These are phyloP conservation scores for Melipona beecheii DNA, from an alignment of 2,888 invertebrate species.

Conservation along the genomic window DNA sequence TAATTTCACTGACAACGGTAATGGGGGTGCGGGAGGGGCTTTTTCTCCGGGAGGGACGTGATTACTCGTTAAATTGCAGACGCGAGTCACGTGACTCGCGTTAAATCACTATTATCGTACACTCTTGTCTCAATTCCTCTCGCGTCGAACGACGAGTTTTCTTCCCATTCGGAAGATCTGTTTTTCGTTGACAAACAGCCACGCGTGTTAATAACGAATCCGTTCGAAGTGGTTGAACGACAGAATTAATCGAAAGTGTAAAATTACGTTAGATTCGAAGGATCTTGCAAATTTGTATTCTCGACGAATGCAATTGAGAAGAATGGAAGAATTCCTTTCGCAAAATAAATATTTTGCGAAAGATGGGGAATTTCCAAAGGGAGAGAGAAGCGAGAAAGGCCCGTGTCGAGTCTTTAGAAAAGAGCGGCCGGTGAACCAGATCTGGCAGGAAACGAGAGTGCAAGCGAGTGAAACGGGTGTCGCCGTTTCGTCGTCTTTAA, in stretches of 20 bases:
- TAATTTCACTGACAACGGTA: slow-evolving; percentile 54
- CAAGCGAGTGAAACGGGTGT: background rate
- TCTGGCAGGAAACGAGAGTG: too few species aligned
- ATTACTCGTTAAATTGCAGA: slow-evolving; percentile 29
- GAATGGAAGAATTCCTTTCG: too few species aligned
- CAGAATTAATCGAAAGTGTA: too few species aligned
- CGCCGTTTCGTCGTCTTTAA: background rate
- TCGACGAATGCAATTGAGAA: too few species aligned
- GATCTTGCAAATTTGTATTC: too few species aligned
- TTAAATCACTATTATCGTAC: background rate
- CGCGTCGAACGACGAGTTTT: background rate
- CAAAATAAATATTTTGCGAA: too few species aligned
- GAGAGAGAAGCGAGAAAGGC: too few species aligned
- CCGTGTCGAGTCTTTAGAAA: too few species aligned
- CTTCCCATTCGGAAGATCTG: background rate
- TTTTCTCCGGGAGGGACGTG: slow-evolving; percentile 38
- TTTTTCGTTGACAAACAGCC: background rate
- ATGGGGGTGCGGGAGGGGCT: background rate
- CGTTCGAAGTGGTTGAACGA: background rate
- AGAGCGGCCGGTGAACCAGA: too few species aligned
- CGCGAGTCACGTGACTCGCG: background rate
- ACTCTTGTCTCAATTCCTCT: background rate
- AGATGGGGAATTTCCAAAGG: too few species aligned
- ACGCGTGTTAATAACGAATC: background rate
- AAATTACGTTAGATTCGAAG: too few species aligned